Evolutionary conservation across 2,888 invertebrate species (phyloP), one percentile per base, ranked within the genome.

Genomic region (Leptinotarsa rubiginosa): DNA sequence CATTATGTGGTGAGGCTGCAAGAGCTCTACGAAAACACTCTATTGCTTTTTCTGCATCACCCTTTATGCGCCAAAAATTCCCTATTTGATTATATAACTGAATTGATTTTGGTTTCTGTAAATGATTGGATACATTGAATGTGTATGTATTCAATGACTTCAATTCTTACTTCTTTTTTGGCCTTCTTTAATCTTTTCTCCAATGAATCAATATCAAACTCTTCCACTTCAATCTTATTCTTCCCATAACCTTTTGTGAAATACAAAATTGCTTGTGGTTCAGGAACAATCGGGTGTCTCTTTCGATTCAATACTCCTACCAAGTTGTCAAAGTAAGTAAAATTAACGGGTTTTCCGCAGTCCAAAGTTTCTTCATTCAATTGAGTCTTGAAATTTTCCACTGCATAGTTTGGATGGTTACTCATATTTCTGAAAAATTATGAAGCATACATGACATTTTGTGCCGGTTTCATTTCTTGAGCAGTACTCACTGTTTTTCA

Each of bases 31-130:
- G 91, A 88, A 96, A 97, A 87, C 96, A 97, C 87, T 97, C 96
- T 77, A 97, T 96, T 0, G 96, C 95, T 84, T 93, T 92, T 84
- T 94, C 91, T 7, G 96, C 95, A 85, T 96, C 94, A 4, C 96
- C 96, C 87, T 96, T 95, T 80, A 96, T 94, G 78, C 96, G 91
- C 95, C 95, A 96, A 87, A 95, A 96, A 88, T 97, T 96, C 2
- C 96, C 96, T 84, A 97, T 96, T 87, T 96, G 95, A 87, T 96
- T 96, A 87, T 95, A 96, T 68, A 96, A 89, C 84, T 95, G 94
- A 31, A 95, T 93, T 70, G 95, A 94, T 84, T 94, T 94, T 74
- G 95, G 95, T 88, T 95, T 96, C 89, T 92, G 78, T 69, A 84
- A 85, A 65, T 76, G 69, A 64, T 47, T 62, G 16, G 20, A 50